phyloP scores from a whole-genome alignment of 2,113 vertebrate species.

The Argyrosomus japonicus region DNA sequence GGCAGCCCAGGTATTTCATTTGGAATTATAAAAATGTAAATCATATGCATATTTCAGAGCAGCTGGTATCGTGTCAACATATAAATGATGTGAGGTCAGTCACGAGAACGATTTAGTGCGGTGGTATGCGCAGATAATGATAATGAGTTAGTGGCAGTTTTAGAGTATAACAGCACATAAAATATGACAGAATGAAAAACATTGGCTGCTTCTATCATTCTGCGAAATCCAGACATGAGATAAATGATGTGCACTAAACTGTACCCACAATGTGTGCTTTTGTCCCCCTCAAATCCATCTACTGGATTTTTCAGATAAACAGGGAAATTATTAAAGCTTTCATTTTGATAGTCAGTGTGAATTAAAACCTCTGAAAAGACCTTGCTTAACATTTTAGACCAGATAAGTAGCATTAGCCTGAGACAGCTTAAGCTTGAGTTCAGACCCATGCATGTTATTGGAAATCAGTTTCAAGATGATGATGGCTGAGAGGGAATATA shows the following conservation, averaged over 20 bases:
- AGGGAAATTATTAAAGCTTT: conserved; percentile 76
- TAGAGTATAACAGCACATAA: conserved; percentile 52
- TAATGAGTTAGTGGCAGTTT: conserved; percentile 59
- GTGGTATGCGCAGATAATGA: conserved; percentile 43
- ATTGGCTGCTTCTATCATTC: conserved; percentile 46
- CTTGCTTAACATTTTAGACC: conserved; percentile 78
- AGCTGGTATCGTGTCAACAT: conserved; percentile 54
- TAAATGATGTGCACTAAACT: conserved; percentile 65
- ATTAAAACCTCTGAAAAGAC: conserved; percentile 72
- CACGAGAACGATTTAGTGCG: conserved; percentile 13
- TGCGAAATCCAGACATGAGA: conserved; percentile 59
- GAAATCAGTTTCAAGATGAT: conserved; percentile 78
- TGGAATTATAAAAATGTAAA: conserved; percentile 57
- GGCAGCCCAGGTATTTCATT: conserved; percentile 26
- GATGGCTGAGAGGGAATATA: conserved; percentile 59
- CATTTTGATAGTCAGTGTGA: conserved; percentile 56
- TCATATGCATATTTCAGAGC: conserved; percentile 29
- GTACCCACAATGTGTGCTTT: conserved; percentile 44
- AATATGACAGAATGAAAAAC: conserved; percentile 62
- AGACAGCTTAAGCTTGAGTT: conserved; percentile 71
- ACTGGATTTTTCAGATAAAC: conserved; percentile 78
- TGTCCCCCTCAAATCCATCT: conserved; percentile 62
- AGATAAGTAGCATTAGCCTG: conserved; percentile 81
- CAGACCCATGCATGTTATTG: conserved; percentile 67
- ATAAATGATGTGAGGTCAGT: conserved; percentile 63